Evolutionary conservation across 2,888 invertebrate species (phyloP).

Genomic region (Achlya flavicornis): DNA sequence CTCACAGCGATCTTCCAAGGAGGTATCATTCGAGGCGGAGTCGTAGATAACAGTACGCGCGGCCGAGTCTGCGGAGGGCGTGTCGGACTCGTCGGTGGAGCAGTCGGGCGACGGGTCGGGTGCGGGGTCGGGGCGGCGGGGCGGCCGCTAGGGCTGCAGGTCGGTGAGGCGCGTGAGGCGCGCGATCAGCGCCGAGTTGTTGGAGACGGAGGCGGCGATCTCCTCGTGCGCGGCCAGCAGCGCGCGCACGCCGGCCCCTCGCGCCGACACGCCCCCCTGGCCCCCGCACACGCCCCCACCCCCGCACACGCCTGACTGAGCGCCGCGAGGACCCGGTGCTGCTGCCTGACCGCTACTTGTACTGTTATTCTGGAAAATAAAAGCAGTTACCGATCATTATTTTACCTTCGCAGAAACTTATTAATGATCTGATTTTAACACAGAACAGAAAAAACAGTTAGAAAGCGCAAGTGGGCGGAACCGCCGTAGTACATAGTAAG

Average conservation of each 20-base stretch:
- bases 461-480: no score
- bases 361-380: no score
- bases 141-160: slow-evolving; percentile 36
- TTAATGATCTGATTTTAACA: no score
- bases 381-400: no score
- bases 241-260: slow-evolving; percentile 59
- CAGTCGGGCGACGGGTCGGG: background rate
- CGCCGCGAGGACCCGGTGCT: background rate
- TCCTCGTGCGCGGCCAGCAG: slow-evolving; percentile 64
- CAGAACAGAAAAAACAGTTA: no score
- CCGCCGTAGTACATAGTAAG: no score
- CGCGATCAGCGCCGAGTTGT: slow-evolving; percentile 52
- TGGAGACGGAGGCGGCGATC: slow-evolving; percentile 42
- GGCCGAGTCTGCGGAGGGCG: slow-evolving; percentile 30
- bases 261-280: slow-evolving; percentile 33
- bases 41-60: slow-evolving; percentile 45
- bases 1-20: background rate
- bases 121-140: background rate
- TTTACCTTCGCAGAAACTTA: no score
- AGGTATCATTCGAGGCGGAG: slow-evolving; percentile 24
- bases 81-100: background rate
- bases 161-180: slow-evolving; percentile 32
- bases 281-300: slow-evolving; percentile 21
- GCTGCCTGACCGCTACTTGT: background rate
- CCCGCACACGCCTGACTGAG: slow-evolving; percentile 21